Percentiles rank a stretch among this genome's conserved stretches.
These are phyloP conservation scores for Thamnophis elegans DNA, from an alignment of 2,797 vertebrate genomes.

Conservation along the genomic window DNA sequence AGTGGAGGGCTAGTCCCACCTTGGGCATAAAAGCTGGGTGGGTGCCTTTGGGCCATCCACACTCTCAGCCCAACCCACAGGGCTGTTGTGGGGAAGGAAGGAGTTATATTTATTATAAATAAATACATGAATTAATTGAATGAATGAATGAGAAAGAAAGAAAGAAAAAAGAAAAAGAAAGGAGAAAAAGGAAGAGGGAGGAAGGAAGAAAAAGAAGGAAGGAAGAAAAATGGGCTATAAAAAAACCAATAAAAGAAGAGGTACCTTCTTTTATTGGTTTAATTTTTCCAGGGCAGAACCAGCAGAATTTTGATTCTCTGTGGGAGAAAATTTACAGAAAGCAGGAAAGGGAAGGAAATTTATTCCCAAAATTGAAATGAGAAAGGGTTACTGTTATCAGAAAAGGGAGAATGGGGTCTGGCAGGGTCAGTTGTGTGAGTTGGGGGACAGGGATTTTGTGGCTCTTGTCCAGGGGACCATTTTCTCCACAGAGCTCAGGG, in stretches of 20 bases:
- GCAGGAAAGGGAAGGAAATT: neutral
- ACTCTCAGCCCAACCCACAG: neutral
- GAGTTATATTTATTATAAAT: neutral
- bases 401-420: neutral
- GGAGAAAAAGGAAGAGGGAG: too few species aligned
- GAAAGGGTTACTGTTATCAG: neutral
- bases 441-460: neutral
- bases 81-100: neutral
- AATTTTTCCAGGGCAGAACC: neutral
- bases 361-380: neutral
- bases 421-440: too few species aligned
- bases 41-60: neutral
- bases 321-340: neutral
- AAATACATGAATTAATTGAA: too few species aligned
- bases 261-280: neutral
- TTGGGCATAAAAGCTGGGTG: neutral
- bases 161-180: too few species aligned
- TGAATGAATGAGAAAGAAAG: neutral
- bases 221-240: neutral
- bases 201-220: neutral
- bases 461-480: neutral
- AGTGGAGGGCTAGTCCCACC: neutral
- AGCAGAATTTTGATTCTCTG: neutral
- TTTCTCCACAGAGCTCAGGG: neutral
- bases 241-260: neutral